These are phyloP conservation scores for Acridotheres tristis DNA, from an alignment of 2,797 vertebrate species.

Conservation along the genomic window DNA sequence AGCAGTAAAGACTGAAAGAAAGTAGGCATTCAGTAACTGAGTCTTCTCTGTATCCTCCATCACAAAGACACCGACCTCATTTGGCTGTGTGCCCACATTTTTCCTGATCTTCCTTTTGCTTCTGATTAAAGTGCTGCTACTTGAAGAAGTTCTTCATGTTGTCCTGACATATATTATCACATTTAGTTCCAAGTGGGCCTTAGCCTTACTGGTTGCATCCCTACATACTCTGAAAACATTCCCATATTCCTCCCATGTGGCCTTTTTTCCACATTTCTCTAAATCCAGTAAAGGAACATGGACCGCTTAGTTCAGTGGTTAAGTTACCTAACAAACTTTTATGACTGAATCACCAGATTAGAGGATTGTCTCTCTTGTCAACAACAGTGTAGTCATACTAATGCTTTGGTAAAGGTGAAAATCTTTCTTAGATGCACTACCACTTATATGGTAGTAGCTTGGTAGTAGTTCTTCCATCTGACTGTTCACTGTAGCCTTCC, in stretches of 20 bases:
- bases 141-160: neutral
- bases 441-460: neutral
- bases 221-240: neutral
- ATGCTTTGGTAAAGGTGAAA: neutral
- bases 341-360: neutral
- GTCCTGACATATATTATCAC: neutral
- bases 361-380: neutral
- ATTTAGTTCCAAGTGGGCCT: neutral
- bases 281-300: neutral
- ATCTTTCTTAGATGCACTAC: neutral
- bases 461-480: neutral
- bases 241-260: neutral
- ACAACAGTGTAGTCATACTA: neutral
- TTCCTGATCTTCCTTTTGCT: neutral
- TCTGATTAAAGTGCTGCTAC: neutral
- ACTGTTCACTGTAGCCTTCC: neutral
- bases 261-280: neutral
- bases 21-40: neutral
- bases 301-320: neutral
- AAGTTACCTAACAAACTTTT: neutral
- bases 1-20: neutral
- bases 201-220: neutral
- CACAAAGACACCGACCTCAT: accelerated
- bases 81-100: neutral
- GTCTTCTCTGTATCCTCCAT: neutral